Percentiles rank a stretch among this genome's conserved stretches.
Conservation (phyloP, 2,113 vertebrate species). For the Cinclus cinclus region DNA sequence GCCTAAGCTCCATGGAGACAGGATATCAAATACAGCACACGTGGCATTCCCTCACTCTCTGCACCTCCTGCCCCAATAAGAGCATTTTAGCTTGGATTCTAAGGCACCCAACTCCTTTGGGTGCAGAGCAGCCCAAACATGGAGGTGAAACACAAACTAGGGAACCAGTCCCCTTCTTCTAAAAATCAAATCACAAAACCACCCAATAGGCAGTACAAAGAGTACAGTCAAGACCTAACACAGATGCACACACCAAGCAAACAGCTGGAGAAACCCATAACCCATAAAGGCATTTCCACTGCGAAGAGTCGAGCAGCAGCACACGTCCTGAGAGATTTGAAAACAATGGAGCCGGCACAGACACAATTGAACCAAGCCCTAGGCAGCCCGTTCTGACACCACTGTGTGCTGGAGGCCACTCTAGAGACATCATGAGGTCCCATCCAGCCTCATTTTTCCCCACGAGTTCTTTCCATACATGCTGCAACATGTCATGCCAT, state of each 20-base stretch:
- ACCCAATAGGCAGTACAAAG: background rate
- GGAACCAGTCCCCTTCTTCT: background rate
- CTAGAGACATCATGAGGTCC: background rate
- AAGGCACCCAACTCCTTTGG: background rate
- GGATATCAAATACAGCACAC: background rate
- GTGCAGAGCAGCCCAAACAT: background rate
- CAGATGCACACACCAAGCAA: background rate
- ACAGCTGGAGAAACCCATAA: background rate
- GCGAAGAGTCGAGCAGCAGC: background rate
- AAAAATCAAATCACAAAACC: background rate
- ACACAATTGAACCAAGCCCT: background rate
- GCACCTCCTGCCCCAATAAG: background rate
- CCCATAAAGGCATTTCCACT: background rate
- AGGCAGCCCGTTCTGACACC: background rate
- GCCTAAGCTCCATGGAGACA: background rate
- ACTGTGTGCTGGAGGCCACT: background rate
- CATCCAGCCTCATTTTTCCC: background rate
- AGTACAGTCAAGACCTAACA: background rate
- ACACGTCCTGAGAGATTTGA: background rate
- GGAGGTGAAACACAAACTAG: background rate
- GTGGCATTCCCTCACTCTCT: accelerated
- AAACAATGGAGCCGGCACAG: background rate
- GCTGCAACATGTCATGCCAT: background rate
- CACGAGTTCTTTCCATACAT: background rate
- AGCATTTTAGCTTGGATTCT: background rate